phyloP scores from a whole-genome alignment of 2,888 invertebrate species.

The Abscondita cerata region DNA sequence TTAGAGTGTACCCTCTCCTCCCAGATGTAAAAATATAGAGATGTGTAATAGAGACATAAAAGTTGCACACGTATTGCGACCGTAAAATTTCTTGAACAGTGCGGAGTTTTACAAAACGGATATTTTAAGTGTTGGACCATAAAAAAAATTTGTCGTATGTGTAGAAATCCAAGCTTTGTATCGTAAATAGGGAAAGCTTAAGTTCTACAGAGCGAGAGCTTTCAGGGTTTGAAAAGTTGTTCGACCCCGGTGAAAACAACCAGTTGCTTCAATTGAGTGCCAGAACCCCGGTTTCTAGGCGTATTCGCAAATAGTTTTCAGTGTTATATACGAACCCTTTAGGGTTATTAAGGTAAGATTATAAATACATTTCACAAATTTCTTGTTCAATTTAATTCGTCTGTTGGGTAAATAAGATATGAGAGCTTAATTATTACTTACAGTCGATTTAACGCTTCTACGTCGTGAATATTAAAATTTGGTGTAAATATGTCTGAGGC shows the following conservation, averaged over 20 bases:
- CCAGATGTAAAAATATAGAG: too few relatives aligned
- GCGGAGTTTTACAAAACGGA: conserved; percentile 15
- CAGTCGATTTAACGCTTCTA: too few relatives aligned
- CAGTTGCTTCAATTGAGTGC: conserved; percentile 36
- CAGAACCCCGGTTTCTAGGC: conserved; percentile 27
- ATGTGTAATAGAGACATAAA: conserved; percentile 25
- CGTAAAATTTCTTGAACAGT: conserved; percentile 19
- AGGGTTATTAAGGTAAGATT: conserved; percentile 26
- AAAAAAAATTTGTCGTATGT: conserved; percentile 22
- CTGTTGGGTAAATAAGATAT: too few relatives aligned
- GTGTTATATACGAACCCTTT: conserved; percentile 16
- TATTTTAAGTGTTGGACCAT: conserved; percentile 23
- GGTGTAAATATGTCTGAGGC: too few relatives aligned
- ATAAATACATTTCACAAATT: conserved; percentile 9
- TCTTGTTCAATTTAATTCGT: too few relatives aligned
- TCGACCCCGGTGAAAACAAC: conserved; percentile 33
- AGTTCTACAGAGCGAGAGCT: conserved; percentile 29
- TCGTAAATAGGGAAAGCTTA: conserved; percentile 31
- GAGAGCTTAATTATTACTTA: too few relatives aligned
- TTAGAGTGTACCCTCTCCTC: too few relatives aligned
- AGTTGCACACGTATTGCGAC: conserved; percentile 16
- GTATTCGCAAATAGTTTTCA: conserved; percentile 30
- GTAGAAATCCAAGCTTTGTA: conserved; percentile 32
- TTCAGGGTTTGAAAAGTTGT: conserved; percentile 21
- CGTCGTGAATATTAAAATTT: too few relatives aligned